Evolutionary conservation across 2,888 invertebrate species (phyloP), one percentile per base, ranked within the genome.

Genomic region (Melitaea athalia): DNA sequence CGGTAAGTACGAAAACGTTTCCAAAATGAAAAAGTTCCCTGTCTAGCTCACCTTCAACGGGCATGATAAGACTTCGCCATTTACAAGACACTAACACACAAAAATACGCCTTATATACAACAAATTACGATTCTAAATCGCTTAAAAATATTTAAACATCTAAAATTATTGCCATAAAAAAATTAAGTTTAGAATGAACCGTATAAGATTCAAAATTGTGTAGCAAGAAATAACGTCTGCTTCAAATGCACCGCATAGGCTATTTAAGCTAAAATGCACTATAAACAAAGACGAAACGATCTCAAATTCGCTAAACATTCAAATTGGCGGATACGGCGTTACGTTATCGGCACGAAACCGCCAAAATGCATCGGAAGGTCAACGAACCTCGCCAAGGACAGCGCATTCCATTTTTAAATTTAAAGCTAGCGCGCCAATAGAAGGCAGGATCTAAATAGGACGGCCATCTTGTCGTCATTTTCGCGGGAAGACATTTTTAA

Each of bases 331-430:
- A 86, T 86, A 83, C 76, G 83, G 75, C 84, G 77, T 83, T 90
- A 86, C 75, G 76, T 74, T 77, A 77, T 79, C 77, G 77, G 77
- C 75, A 69, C 73, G 80, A 86, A 91, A 92, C 87, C 87, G 84
- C 92, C 92, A 83, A 92, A 92, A 92, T 92, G 92, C 92, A 92
- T 90, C 88, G 90, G 87, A 88, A 92, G 92, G 91, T 92, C 88
- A 84, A 91, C 87, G 92, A 90, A 88, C 92, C 83, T 80, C 71
- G 81, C 91, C 92, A 92, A 92, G 92, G 92, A 92, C 92, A 92
- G 88, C 88, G 92, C 92, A 92, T 91, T 92, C 90, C 89, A 89
- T 92, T 92, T 92, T 92, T 91, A 88, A 91, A 87, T 87, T 87
- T 85, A 86, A 91, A 85, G 86, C 89, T 92, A 91, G 92, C 91